A percentile compares a stretch with the other conserved stretches of the same genome.
phyloP scores from a whole-genome alignment of 2,888 invertebrate genomes.

The Epinotia brunnichana region DNA sequence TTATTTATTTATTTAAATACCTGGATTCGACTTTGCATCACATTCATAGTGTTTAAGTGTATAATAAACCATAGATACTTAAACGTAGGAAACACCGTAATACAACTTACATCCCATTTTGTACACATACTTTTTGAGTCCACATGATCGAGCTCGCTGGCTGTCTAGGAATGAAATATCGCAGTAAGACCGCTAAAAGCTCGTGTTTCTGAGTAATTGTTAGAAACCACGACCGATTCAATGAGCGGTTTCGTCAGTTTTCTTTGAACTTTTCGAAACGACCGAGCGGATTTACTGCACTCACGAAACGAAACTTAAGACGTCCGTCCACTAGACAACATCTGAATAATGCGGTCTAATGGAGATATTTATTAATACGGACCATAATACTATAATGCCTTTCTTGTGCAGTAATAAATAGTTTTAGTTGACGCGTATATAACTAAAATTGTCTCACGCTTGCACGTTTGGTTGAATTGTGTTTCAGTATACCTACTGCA shows the following conservation, averaged over 20 bases:
- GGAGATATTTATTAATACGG: conserved; percentile 16
- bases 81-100: no score
- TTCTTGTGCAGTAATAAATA: conserved; percentile 14
- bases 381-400: not conserved
- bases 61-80: no score
- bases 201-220: conserved; percentile 46
- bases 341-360: conserved; percentile 23
- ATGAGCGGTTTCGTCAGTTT: conserved; percentile 46
- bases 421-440: not conserved
- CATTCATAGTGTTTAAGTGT: no score
- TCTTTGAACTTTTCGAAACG: conserved; percentile 44
- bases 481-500: no score
- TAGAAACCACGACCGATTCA: conserved; percentile 51
- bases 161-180: conserved; percentile 4
- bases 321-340: conserved; percentile 14
- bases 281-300: conserved; percentile 34
- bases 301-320: conserved; percentile 38
- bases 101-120: no score
- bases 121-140: not conserved
- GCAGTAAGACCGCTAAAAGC: not conserved
- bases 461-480: no score
- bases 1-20: no score
- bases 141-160: not conserved
- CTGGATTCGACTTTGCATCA: no score
- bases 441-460: not conserved